Percentiles rank a stretch among this genome's conserved stretches.
These are phyloP conservation scores for Mastacembelus armatus DNA, from an alignment of 2,797 vertebrate species.

Conservation along the genomic window DNA sequence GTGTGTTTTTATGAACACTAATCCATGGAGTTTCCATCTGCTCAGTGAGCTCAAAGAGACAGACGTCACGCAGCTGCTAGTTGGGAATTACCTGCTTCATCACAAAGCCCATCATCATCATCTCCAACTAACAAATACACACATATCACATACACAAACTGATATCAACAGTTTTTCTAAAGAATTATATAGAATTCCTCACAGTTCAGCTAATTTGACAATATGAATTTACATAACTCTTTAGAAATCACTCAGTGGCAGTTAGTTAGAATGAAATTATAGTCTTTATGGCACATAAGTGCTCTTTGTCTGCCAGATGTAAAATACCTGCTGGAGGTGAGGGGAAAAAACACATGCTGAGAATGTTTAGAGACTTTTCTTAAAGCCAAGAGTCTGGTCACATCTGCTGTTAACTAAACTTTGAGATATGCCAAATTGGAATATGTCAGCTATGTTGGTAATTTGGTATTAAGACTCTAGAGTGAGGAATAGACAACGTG, in stretches of 20 bases:
- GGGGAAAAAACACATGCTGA: too few relatives aligned
- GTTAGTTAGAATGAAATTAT: neutral
- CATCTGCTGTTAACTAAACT: neutral
- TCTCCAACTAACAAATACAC: neutral
- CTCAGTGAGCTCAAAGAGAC: conserved; percentile 57
- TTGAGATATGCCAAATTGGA: too few relatives aligned
- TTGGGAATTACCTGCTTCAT: conserved; percentile 70
- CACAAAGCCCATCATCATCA: conserved; percentile 56
- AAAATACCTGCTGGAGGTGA: neutral
- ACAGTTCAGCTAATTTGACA: neutral
- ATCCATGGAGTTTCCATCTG: conserved; percentile 75
- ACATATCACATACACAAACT: neutral
- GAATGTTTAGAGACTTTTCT: too few relatives aligned
- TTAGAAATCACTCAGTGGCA: neutral
- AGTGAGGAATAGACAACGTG: too few relatives aligned
- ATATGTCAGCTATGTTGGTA: too few relatives aligned
- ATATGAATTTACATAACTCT: neutral
- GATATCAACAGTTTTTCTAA: neutral
- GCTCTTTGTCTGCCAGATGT: neutral
- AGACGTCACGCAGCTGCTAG: conserved; percentile 54
- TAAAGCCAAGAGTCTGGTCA: neutral
- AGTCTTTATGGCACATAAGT: neutral
- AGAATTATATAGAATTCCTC: neutral
- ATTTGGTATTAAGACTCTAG: too few relatives aligned
- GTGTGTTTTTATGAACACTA: conserved; percentile 54